phyloP scores from a whole-genome alignment of 2,797 vertebrate genomes.

The Chaetophractus vellerosus region DNA sequence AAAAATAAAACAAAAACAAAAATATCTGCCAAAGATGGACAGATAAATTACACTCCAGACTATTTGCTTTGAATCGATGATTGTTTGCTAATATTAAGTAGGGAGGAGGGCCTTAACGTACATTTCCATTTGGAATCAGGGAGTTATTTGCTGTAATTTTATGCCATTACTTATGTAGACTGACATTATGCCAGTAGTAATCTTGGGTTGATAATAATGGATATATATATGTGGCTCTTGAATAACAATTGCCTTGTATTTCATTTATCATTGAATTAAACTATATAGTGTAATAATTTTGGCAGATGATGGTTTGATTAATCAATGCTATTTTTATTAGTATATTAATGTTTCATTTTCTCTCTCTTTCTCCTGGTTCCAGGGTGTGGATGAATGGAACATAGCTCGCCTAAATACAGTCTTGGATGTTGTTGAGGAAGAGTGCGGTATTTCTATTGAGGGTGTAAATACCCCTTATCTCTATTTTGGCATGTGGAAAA shows the following conservation, averaged over 20 bases:
- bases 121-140: slow-evolving; percentile 19
- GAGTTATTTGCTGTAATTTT: slow-evolving; percentile 46
- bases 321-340: slow-evolving; percentile 33
- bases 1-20: background rate
- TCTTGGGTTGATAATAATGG: slow-evolving; percentile 56
- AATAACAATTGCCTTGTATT: slow-evolving; percentile 60
- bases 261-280: slow-evolving; percentile 56
- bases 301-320: slow-evolving; percentile 59
- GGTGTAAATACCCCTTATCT: slow-evolving; percentile 99
- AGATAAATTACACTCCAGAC: background rate
- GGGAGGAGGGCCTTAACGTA: background rate
- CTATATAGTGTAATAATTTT: slow-evolving; percentile 46
- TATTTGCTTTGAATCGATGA: background rate
- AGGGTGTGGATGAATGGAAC: slow-evolving; percentile 98
- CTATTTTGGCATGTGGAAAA: slow-evolving; percentile 99
- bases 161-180: slow-evolving; percentile 7
- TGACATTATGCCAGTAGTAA: background rate
- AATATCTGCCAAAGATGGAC: background rate
- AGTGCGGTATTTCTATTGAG: slow-evolving; percentile 97
- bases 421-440: slow-evolving; percentile 97
- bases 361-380: slow-evolving; percentile 70
- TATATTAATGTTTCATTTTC: slow-evolving; percentile 71
- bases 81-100: background rate
- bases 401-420: slow-evolving; percentile 97
- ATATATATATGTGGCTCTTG: background rate